These are phyloP conservation scores for Octodon degus DNA, from an alignment of 2,113 vertebrate genomes.

Conservation along the genomic window DNA sequence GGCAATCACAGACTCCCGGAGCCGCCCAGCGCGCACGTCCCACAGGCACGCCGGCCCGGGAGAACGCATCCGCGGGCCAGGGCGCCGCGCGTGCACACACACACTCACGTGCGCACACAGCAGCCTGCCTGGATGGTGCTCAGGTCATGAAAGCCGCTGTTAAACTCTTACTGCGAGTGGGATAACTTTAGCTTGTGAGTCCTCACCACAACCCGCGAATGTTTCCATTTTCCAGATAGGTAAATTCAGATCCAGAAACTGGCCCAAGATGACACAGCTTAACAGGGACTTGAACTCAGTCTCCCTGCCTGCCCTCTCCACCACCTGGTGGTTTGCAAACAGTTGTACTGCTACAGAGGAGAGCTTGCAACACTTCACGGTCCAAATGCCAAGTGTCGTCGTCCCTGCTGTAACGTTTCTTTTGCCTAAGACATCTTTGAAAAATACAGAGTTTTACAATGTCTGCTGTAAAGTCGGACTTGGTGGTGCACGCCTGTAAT, in stretches of 20 bases:
- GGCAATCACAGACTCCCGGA: background rate
- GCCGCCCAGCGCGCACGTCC: constrained; percentile 25
- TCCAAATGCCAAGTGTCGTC: background rate
- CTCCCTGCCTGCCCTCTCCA: background rate
- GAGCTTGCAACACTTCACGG: background rate
- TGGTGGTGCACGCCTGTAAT: background rate
- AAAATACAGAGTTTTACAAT: constrained; percentile 24
- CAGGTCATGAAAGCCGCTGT: background rate
- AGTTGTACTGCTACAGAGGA: background rate
- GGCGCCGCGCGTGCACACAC: background rate
- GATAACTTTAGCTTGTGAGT: background rate
- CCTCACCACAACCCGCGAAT: background rate
- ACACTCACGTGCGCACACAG: too few relatives aligned
- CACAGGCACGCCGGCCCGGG: background rate
- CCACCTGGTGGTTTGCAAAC: constrained; percentile 4
- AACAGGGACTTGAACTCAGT: background rate
- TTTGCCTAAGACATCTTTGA: constrained; percentile 28
- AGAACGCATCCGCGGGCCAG: constrained; percentile 44
- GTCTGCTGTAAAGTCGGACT: background rate
- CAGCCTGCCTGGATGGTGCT: background rate
- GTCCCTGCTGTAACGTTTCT: background rate
- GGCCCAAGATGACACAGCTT: background rate
- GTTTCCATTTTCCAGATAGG: constrained; percentile 58
- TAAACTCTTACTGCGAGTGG: background rate
- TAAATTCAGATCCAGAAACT: constrained; percentile 13